A percentile compares a stretch with the other conserved stretches of the same genome.
phyloP scores from a whole-genome alignment of 1,140 invertebrate genomes.

The Drosophila persimilis region DNA sequence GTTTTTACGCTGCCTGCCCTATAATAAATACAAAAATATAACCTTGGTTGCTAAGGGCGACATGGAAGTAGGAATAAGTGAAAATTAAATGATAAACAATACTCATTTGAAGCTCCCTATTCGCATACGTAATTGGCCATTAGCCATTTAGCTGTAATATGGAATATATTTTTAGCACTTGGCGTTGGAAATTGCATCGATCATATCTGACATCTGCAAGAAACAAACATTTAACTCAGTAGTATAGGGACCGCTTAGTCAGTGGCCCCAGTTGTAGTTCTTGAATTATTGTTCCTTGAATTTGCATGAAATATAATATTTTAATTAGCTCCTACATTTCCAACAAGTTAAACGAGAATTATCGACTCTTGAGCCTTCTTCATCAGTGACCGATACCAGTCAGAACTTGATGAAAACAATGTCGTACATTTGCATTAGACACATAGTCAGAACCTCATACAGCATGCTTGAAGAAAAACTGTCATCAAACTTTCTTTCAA shows the following conservation, averaged over 20 bases:
- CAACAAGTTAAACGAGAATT: conserved; percentile 7
- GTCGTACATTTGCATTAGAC: conserved; percentile 30
- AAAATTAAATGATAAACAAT: conserved; percentile 13
- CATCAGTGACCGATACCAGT: conserved; percentile 7
- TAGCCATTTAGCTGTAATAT: conserved; percentile 43
- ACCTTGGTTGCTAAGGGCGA: conserved; percentile 40
- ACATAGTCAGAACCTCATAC: conserved; percentile 43
- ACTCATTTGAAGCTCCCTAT: conserved; percentile 13
- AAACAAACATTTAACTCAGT: conserved; percentile 16
- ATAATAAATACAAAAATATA: conserved; percentile 24
- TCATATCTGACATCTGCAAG: conserved; percentile 8
- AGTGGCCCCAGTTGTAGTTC: conserved; percentile 30
- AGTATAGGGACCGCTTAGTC: conserved; percentile 7
- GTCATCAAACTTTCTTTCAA: conserved; percentile 15
- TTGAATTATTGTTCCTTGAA: conserved; percentile 36
- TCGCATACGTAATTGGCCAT: conserved; percentile 24
- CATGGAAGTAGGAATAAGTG: not conserved
- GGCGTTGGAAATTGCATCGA: conserved; percentile 49
- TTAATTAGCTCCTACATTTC: conserved; percentile 24
- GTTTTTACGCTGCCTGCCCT: conserved; percentile 29
- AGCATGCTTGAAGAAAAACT: conserved; percentile 49
- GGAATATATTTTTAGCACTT: conserved; percentile 42
- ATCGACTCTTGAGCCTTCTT: not conserved
- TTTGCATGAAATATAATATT: conserved; percentile 36
- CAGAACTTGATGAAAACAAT: not conserved